Percentiles rank a stretch among this genome's conserved stretches.
These are phyloP conservation scores for Papilio machaon DNA, from an alignment of 1,140 invertebrate species.

Conservation along the genomic window DNA sequence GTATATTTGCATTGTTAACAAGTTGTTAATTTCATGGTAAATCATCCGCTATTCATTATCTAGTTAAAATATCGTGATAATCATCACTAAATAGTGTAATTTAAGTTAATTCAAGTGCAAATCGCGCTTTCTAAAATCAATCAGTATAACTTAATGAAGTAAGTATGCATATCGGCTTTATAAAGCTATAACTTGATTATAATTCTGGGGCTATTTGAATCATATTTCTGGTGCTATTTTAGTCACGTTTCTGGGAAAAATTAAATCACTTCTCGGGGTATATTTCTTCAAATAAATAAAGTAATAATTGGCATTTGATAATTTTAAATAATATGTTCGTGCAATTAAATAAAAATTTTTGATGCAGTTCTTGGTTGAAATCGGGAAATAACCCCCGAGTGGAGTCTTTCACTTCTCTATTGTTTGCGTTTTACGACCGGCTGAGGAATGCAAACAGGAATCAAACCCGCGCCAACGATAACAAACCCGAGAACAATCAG, in stretches of 20 bases:
- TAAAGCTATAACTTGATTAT: background rate
- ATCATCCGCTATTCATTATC: background rate
- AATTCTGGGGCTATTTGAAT: too few species aligned
- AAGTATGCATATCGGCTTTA: background rate
- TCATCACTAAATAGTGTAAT: background rate
- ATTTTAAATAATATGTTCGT: too few species aligned
- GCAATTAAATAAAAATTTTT: background rate
- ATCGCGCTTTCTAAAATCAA: background rate
- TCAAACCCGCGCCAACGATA: constrained; percentile 56
- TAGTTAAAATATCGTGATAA: background rate
- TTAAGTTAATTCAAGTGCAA: background rate
- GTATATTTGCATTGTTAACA: background rate
- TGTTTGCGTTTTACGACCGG: constrained; percentile 62
- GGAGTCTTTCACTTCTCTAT: constrained; percentile 48
- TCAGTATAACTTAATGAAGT: background rate
- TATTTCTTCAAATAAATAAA: background rate
- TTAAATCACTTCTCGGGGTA: background rate
- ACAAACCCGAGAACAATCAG: constrained; percentile 57
- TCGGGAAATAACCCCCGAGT: constrained; percentile 21
- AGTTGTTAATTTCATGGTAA: background rate
- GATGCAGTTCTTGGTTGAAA: background rate
- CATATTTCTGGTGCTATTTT: too few species aligned
- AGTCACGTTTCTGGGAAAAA: too few species aligned
- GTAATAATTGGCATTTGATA: background rate
- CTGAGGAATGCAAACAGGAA: constrained; percentile 68